Conservation (phyloP, 2,113 vertebrate species). For the Semnornis frantzii region DNA sequence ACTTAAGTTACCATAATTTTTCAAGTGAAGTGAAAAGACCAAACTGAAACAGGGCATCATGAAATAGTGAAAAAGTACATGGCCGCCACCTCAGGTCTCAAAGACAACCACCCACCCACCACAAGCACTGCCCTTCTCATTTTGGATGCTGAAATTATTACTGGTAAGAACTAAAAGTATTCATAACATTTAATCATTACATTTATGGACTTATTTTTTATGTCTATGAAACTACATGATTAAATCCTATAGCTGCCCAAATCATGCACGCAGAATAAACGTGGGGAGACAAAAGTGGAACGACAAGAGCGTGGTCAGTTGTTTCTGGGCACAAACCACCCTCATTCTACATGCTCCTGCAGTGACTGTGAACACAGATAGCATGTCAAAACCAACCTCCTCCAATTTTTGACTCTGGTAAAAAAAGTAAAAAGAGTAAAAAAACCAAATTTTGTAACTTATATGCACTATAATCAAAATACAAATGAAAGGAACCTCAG, state of each 20-base stretch:
- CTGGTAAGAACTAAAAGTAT: neutral
- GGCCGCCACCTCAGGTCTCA: neutral
- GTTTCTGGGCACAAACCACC: neutral
- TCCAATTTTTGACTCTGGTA: neutral
- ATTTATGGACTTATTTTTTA: neutral
- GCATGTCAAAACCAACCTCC: neutral
- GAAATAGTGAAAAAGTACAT: neutral
- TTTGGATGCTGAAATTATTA: neutral
- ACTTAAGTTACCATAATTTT: neutral
- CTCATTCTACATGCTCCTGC: neutral
- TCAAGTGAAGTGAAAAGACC: neutral
- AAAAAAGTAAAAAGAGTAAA: neutral
- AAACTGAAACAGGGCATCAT: neutral
- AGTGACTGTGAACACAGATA: neutral
- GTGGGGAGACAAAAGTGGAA: neutral
- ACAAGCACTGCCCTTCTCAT: neutral
- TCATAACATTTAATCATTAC: neutral
- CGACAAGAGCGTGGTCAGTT: neutral
- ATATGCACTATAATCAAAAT: neutral
- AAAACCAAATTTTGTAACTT: neutral
- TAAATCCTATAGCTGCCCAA: neutral
- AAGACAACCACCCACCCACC: neutral
- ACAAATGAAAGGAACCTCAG: neutral
- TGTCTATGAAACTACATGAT: neutral
- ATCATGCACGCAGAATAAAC: neutral